phyloP scores from a whole-genome alignment of 2,888 invertebrate genomes.

The Limenitis camilla region DNA sequence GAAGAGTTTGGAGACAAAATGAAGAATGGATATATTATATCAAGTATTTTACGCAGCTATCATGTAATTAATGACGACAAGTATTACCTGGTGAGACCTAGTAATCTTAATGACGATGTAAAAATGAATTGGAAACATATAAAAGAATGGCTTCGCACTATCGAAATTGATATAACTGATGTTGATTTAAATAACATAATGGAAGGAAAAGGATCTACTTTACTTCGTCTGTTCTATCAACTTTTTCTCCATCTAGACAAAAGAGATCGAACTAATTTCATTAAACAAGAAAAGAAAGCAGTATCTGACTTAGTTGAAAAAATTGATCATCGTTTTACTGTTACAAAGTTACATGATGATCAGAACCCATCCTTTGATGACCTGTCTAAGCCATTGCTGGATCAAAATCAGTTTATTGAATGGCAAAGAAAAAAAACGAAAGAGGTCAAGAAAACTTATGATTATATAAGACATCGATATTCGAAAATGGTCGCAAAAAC shows the following conservation, averaged over 20 bases:
- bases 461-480: constrained; percentile 55
- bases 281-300: constrained; percentile 63
- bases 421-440: constrained; percentile 73
- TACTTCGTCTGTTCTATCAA: constrained; percentile 76
- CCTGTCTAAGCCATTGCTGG: constrained; percentile 57
- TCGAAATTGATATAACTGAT: constrained; percentile 62
- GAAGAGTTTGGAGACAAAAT: constrained; percentile 72
- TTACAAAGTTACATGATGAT: constrained; percentile 46
- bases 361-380: constrained; percentile 51
- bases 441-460: constrained; percentile 58
- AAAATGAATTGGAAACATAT: constrained; percentile 71
- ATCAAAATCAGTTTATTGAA: constrained; percentile 67
- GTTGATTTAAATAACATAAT: constrained; percentile 64
- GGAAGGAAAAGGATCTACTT: constrained; percentile 62
- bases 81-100: constrained; percentile 57
- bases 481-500: constrained; percentile 51
- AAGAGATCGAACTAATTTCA: constrained; percentile 71
- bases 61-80: constrained; percentile 74
- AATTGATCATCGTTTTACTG: constrained; percentile 50
- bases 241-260: constrained; percentile 76
- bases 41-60: constrained; percentile 73
- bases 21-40: constrained; percentile 74
- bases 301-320: constrained; percentile 56
- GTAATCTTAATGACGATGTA: constrained; percentile 51
- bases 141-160: constrained; percentile 64